Evolutionary conservation across 1,140 invertebrate species (phyloP), one percentile per base, ranked within the genome.

Genomic region (Formica exsecta): DNA sequence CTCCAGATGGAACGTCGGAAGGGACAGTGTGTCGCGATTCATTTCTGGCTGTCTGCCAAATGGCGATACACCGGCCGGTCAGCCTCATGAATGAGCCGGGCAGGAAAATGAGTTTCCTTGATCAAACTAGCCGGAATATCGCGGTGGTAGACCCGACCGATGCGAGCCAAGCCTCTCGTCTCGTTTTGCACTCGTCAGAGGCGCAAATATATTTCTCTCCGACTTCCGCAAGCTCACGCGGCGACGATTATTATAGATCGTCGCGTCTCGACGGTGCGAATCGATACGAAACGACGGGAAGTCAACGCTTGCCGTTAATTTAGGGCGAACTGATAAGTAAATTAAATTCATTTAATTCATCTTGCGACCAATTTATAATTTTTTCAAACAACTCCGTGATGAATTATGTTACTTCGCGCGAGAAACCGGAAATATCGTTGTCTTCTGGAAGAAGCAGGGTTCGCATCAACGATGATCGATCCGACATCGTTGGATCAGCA

Each of bases 21-120:
- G 79, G 89, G 80, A 86, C 77, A 85, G 86, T 86, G 87, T 89
- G 87, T 89, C 91, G 89, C 91, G 87, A 92, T 92, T 92, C 86
- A 68, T 71, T 83, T 76, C 83, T 91, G 92, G 92, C 87, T 44
- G 38, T 8, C n/a, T 71, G 88, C 91, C 91, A 91, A 87, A 85
- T 84, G 86, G 64, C 84, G 65, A 85, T 32, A 70, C 54, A 57
- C 66, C 68, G n/a, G 51, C 19, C 61, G 41, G 41, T 38, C 22
- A 66, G 54, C 32, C 76, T 90, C 89, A 84, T 90, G 87, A 91
- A 90, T 91, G 89, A 86, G 51, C 54, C 59, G 57, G 48, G 44
- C 19, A 80, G 76, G 88, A 48, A 70, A 86, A 80, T 65, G 66
- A 76, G 66, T 71, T 76, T 71, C 62, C 68, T 38, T 54, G 74